phyloP scores from a whole-genome alignment of 2,113 vertebrate genomes.

The Rhabdornis inornatus region DNA sequence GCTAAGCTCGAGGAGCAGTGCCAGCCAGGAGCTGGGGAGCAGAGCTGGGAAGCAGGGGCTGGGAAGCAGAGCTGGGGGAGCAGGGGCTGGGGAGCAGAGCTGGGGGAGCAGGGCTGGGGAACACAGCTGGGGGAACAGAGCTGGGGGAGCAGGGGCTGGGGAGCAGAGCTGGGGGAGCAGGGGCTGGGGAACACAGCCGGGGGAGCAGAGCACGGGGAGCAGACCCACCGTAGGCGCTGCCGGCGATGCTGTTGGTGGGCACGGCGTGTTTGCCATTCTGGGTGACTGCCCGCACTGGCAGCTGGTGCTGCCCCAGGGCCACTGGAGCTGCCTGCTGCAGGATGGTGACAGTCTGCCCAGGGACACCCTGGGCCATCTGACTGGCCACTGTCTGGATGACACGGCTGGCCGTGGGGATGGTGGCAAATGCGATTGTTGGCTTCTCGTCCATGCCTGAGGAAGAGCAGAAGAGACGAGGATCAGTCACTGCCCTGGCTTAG shows the following conservation, averaged over 20 bases:
- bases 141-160: too few species aligned
- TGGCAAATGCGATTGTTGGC: conserved; percentile 74
- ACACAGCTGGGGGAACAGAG: too few species aligned
- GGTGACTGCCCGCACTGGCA: conserved; percentile 86
- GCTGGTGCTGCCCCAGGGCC: conserved; percentile 86
- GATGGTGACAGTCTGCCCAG: conserved; percentile 80
- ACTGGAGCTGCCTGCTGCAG: conserved; percentile 82
- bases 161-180: neutral
- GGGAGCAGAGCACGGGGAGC: neutral
- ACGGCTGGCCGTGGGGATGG: conserved; percentile 77
- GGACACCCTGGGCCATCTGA: conserved; percentile 76
- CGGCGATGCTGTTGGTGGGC: conserved; percentile 76
- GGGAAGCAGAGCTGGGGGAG: too few species aligned
- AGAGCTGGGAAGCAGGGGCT: too few species aligned
- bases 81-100: too few species aligned
- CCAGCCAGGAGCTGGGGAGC: too few species aligned
- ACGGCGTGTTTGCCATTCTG: conserved; percentile 91
- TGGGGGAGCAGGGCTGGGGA: too few species aligned
- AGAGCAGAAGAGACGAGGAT: neutral
- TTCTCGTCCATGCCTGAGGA: conserved; percentile 79
- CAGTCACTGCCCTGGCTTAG: neutral
- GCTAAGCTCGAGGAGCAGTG: neutral
- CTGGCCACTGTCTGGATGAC: conserved; percentile 91
- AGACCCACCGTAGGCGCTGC: conserved; percentile 82
- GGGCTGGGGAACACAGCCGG: neutral